Base-by-base conservation (phyloP, 1,140 invertebrate species). In the Drosophila sulfurigaster region DNA sequence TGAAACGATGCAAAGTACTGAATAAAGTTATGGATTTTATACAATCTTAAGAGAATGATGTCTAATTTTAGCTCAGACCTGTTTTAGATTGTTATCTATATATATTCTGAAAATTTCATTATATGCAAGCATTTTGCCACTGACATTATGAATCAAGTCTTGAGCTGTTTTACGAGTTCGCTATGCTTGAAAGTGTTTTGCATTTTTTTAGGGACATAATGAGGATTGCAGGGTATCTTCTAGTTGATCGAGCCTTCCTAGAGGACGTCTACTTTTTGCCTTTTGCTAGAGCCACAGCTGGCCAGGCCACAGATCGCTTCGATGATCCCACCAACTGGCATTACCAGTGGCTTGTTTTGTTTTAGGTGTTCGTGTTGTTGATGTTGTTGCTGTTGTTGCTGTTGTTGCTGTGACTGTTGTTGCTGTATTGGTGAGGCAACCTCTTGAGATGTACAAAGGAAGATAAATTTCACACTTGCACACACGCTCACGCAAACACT, bases 371-470 rank as follows among this genome's bases (percentile, higher is more conserved):
- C n/a, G 13, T 59, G 41, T 69, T 52, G 5, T 64, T 63, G 25
- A 52, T 64, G 60, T 30, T 65, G 48, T 65, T 6, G 11, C 3
- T 54, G 45, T 57, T 13, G 8, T 0, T 32, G 30, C 6, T 32
- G 32, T 0, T 32, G 30, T 32, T 32, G 32, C 32, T 32, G 32
- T 32, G 32, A 8, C 5, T 60, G 46, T 60, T 32, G 16, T 6
- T 60, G 48, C 16, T 46, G 49, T 75, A 71, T 75, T 76, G 72
- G 65, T 65, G 79, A 79, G 83, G 85, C 81, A 88, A 85, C 81
- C 85, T 90, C 85, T 89, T 89, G 78, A 89, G 85, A 81, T 89
- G 75, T 78, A 89, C 85, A 89, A 89, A 85, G 85, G 81, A 89
- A 89, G 81, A 89, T 89, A 89, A 89, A 89, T 89, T 88, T 89